phyloP scores from a whole-genome alignment of 2,888 invertebrate species.

The Volucella inanis region DNA sequence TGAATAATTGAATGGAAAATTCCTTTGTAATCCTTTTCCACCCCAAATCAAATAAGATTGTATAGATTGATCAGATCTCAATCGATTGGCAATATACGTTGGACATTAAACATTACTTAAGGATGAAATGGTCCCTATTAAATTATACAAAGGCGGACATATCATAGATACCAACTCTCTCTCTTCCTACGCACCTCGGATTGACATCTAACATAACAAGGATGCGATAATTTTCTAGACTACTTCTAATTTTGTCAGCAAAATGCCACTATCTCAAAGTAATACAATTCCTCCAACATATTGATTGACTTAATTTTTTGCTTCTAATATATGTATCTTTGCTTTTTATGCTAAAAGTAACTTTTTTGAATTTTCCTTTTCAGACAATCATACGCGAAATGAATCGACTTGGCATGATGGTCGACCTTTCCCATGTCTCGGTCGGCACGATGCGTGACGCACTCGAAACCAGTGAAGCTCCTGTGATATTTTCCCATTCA shows the following conservation, averaged over 20 bases:
- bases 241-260: too few species aligned
- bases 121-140: conserved; percentile 17
- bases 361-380: conserved; percentile 75
- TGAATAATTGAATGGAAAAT: too few species aligned
- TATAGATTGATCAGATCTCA: background rate
- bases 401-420: conserved; percentile 95
- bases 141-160: background rate
- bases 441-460: conserved; percentile 92
- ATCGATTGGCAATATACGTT: conserved; percentile 12
- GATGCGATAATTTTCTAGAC: too few species aligned
- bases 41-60: too few species aligned
- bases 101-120: conserved; percentile 18
- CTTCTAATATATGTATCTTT: too few species aligned
- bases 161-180: background rate
- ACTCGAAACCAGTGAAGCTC: conserved; percentile 89
- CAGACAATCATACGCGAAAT: conserved; percentile 92
- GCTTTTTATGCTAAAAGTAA: too few species aligned
- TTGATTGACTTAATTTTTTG: too few species aligned
- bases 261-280: too few species aligned
- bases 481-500: conserved; percentile 94
- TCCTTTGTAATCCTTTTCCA: too few species aligned
- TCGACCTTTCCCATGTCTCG: conserved; percentile 92
- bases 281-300: too few species aligned
- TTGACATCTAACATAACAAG: too few species aligned
- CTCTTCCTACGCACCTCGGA: background rate